phyloP scores from a whole-genome alignment of 2,888 invertebrate species.

The Leptodirus hochenwartii region DNA sequence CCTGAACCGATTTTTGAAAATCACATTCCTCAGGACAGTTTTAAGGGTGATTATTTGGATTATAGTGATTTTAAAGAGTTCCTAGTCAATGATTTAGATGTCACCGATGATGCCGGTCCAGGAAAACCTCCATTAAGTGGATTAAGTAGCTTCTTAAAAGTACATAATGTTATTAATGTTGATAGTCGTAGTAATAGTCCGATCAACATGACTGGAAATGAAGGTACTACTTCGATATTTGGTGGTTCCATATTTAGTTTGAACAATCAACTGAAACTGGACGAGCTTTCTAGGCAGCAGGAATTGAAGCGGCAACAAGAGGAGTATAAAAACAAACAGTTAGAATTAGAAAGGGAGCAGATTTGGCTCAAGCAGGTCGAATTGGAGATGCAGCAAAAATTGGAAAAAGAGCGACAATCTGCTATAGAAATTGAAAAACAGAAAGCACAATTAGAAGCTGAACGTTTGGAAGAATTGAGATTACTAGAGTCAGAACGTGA shows the following conservation, averaged over 20 bases:
- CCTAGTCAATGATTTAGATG: conserved; percentile 22
- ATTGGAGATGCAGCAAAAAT: neutral
- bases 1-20: conserved; percentile 34
- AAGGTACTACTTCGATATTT: no score
- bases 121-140: conserved; percentile 8
- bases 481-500: conserved; percentile 9
- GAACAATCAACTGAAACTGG: no score
- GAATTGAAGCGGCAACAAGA: no score
- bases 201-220: no score
- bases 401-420: conserved; percentile 7
- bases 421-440: neutral
- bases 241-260: no score
- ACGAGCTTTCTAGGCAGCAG: no score
- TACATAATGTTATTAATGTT: neutral
- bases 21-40: conserved; percentile 54
- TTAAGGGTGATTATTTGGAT: conserved; percentile 44
- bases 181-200: neutral
- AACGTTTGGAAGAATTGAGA: conserved; percentile 12
- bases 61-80: conserved; percentile 18
- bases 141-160: neutral
- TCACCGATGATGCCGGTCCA: conserved; percentile 14
- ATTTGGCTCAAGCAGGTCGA: no score
- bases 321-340: no score
- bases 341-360: no score
- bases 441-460: conserved; percentile 7